phyloP scores from a whole-genome alignment of 2,888 invertebrate species.

The Barypeithes pellucidus region DNA sequence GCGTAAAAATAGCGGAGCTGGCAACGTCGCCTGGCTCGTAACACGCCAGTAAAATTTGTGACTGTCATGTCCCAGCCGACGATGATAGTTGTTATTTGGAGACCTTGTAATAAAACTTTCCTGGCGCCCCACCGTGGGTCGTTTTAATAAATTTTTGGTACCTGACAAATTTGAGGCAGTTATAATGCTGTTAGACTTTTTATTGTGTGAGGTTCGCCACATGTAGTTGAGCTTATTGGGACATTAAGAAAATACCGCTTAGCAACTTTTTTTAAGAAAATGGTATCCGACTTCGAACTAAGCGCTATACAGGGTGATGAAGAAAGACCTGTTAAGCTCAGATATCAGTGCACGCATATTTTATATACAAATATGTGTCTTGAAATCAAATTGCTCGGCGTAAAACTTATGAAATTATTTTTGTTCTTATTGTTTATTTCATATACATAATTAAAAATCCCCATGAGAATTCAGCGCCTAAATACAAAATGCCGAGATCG shows the following conservation, averaged over 20 bases:
- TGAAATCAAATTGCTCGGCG: too few relatives aligned
- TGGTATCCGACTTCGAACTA: too few relatives aligned
- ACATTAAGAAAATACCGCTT: not conserved
- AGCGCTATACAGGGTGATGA: too few relatives aligned
- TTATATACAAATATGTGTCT: too few relatives aligned
- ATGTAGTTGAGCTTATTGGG: slow-evolving; percentile 7
- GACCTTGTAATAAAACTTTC: slow-evolving; percentile 13
- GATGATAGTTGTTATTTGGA: slow-evolving; percentile 10
- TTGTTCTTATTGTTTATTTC: too few relatives aligned
- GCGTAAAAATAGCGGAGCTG: too few relatives aligned
- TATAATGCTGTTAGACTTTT: slow-evolving; percentile 18
- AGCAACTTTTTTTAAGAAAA: not conserved
- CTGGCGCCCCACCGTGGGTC: slow-evolving; percentile 5
- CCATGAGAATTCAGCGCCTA: not conserved
- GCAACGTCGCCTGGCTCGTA: too few relatives aligned
- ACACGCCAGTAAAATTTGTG: too few relatives aligned
- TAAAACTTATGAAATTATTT: too few relatives aligned
- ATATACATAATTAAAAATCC: not conserved
- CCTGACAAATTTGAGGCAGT: slow-evolving; percentile 17
- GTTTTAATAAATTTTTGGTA: slow-evolving; percentile 16
- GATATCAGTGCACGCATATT: too few relatives aligned
- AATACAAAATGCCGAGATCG: slow-evolving; percentile 28
- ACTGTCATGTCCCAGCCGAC: too few relatives aligned
- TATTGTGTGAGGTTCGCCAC: slow-evolving; percentile 14
- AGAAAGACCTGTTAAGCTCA: too few relatives aligned